Conservation (phyloP, 2,888 invertebrate species). For the Drosophila bunnanda region DNA sequence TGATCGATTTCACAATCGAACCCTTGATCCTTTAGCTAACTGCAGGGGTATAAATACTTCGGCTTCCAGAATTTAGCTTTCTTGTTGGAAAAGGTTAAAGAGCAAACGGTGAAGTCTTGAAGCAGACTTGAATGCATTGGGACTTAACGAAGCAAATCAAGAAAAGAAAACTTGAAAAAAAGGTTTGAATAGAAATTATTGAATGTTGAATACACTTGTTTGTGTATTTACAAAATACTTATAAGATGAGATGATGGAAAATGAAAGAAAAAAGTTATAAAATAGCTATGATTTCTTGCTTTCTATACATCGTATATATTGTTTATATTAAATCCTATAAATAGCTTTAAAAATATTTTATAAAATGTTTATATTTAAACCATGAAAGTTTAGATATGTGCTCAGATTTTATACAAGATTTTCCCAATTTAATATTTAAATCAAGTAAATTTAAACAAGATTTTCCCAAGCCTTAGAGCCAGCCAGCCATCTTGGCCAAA, state of each 20-base stretch:
- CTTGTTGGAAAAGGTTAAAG: not conserved
- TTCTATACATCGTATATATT: not conserved
- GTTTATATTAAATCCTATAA: not conserved
- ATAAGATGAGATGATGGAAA: not conserved
- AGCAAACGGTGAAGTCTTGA: conserved; percentile 5
- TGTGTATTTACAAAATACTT: not conserved
- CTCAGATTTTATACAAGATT: not conserved
- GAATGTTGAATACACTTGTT: not conserved
- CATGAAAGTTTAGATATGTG: not conserved
- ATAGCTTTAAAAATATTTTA: not conserved
- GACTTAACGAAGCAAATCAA: conserved; percentile 40
- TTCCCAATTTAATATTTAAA: not conserved
- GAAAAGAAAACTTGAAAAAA: conserved; percentile 8
- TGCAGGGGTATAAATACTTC: too few relatives aligned
- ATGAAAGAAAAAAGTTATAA: not conserved
- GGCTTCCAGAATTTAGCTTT: too few relatives aligned
- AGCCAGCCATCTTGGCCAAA: conserved; percentile 9
- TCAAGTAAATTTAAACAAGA: not conserved
- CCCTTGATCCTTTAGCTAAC: too few relatives aligned
- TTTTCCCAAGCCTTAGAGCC: not conserved
- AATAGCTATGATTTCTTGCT: not conserved
- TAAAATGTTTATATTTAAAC: not conserved
- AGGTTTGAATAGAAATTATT: too few relatives aligned
- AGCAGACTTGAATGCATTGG: conserved; percentile 14
- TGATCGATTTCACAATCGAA: too few relatives aligned